A percentile compares a stretch with the other conserved stretches of the same genome.
phyloP scores from a whole-genome alignment of 2,113 vertebrate genomes.

The Orcinus orca region DNA sequence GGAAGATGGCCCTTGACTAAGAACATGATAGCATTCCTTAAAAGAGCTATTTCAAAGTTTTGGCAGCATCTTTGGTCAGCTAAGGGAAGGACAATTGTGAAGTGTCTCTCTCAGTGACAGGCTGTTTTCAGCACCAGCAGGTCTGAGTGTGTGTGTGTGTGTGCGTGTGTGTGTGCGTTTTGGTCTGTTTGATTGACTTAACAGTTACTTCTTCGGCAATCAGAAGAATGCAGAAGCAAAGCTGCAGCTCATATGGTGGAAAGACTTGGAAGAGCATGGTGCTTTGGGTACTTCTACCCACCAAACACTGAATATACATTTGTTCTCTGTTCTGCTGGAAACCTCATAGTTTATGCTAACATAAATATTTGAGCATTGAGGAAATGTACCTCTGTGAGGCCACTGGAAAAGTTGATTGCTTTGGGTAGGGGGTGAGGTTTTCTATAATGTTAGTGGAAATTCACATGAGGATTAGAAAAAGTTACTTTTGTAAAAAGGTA shows the following conservation, averaged over 20 bases:
- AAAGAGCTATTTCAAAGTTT: not conserved
- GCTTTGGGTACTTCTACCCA: not conserved
- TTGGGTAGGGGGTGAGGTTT: not conserved
- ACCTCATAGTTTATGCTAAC: too few relatives aligned
- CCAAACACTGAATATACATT: not conserved
- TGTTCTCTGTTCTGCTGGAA: not conserved
- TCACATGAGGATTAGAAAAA: not conserved
- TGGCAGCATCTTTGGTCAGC: not conserved
- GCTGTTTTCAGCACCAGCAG: not conserved
- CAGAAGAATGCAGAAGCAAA: not conserved
- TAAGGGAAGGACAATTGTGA: not conserved
- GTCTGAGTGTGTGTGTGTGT: not conserved
- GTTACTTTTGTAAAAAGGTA: not conserved
- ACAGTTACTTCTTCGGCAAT: not conserved
- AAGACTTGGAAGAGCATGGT: not conserved
- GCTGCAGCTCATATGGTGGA: not conserved
- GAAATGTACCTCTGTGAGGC: not conserved
- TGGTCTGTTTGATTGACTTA: not conserved
- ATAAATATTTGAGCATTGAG: not conserved
- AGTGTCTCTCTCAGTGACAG: not conserved
- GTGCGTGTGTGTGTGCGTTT: not conserved
- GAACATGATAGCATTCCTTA: not conserved
- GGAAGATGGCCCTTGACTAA: not conserved
- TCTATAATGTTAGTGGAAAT: not conserved
- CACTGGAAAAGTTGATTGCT: not conserved